A percentile compares a stretch with the other conserved stretches of the same genome.
These are phyloP conservation scores for Epizoanthus illoricatus DNA, from an alignment of 92 coral and sea anemone genomes.

Conservation along the genomic window DNA sequence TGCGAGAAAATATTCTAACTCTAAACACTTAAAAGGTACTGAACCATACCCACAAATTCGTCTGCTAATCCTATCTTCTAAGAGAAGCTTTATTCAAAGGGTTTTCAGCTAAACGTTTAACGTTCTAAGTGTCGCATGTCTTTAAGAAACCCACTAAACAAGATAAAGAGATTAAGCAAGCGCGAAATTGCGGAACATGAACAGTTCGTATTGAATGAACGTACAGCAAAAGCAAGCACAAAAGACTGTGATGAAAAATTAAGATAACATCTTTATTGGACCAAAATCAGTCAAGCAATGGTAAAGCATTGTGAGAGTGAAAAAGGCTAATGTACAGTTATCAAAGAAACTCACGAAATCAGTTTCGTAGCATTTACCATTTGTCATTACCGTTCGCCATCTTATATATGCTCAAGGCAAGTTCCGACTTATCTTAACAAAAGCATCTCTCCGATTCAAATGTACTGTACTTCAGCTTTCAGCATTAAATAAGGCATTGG, in stretches of 20 bases:
- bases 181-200: constrained; percentile 32
- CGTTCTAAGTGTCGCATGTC: constrained; percentile 6
- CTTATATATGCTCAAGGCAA: neutral
- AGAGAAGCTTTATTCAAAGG: constrained; percentile 24
- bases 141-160: constrained; percentile 29
- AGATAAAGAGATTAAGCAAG: constrained; percentile 36
- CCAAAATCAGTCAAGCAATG: constrained; percentile 20
- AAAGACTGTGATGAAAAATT: constrained; percentile 18
- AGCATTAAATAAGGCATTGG: constrained; percentile 58
- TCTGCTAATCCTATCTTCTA: constrained; percentile 27
- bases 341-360: constrained; percentile 14
- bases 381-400: neutral
- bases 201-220: constrained; percentile 20
- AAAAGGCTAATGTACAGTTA: neutral
- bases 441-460: constrained; percentile 16
- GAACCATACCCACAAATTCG: constrained; percentile 19
- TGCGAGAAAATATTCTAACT: neutral
- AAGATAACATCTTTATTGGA: constrained; percentile 20
- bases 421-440: neutral
- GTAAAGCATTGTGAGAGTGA: neutral
- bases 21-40: neutral
- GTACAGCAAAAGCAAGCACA: constrained; percentile 13
- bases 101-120: constrained; percentile 5
- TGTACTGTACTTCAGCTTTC: constrained; percentile 66
- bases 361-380: neutral